Base-by-base conservation (phyloP, 2,888 invertebrate species). In the Luffia ferchaultella region DNA sequence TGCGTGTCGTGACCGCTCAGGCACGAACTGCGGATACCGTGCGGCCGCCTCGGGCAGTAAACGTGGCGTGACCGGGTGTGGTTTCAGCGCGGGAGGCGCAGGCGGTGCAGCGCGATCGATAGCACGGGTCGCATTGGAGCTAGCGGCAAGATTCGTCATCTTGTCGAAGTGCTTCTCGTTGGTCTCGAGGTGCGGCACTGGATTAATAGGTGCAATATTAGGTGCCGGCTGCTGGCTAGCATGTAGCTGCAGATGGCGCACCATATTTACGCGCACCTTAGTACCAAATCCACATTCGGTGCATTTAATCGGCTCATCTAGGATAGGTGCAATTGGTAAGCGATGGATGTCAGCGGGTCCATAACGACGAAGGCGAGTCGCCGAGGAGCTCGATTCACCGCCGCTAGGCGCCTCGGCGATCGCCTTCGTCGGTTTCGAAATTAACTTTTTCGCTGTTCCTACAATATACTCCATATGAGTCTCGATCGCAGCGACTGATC, bases 121-220 rank as follows among this genome's bases (percentile, higher is more conserved):
- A 74, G 64, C 16, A 64, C 66, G 40, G 12, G 12, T 12, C 3
- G 30, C 30, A 12, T 30, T 30, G 5, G 89, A 92, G 57, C 90
- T 92, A n/a, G 90, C 89, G 0, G 94, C 93, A 16, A 93, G 82
- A 67, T 94, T 94, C 0, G 90, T 86, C 94, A 94, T 94, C 67
- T 90, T 92, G 67, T 94, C 93, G 63, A 93, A 94, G 86, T 93
- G 92, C 57, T 87, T 88, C 63, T 93, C 93, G 56, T 90, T 90
- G 42, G 89, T 88, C 57, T 91, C 90, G 41, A 93, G 75, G 64
- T 90, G 93, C 0, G 92, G 93, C 3, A 94, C 93, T 0, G 93
- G 93, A 78, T 94, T 94, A 0, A 93, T 89, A 0, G 93, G 92
- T 15, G 90, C 90, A 0, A 86, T 87, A 50, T 85, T 86, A 0